Evolutionary conservation across 2,888 invertebrate genomes (phyloP).

Genomic region (Dasypolia templi): DNA sequence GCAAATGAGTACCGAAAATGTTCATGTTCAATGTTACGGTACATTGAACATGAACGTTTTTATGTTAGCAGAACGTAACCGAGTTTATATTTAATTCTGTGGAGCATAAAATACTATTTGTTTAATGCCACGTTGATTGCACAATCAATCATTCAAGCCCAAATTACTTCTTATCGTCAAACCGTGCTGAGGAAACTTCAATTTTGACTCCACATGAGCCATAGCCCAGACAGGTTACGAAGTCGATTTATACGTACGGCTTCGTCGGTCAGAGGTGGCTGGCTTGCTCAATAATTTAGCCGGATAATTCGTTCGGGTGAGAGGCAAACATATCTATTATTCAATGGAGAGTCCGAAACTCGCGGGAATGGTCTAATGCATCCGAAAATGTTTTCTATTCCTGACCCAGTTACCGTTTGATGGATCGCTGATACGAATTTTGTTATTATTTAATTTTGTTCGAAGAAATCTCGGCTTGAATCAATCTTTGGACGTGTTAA

Average conservation of each 20-base stretch:
- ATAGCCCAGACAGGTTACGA: constrained; percentile 65
- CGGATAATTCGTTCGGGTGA: constrained; percentile 82
- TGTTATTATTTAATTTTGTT: constrained; percentile 66
- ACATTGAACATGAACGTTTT: constrained; percentile 50
- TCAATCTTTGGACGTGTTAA: constrained; percentile 59
- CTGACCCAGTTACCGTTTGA: constrained; percentile 74
- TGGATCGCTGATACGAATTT: constrained; percentile 65
- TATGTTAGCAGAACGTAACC: constrained; percentile 48
- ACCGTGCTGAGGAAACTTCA: constrained; percentile 60
- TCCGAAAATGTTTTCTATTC: constrained; percentile 78
- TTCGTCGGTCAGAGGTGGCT: constrained; percentile 77
- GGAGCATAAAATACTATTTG: constrained; percentile 59
- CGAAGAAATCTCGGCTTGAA: constrained; percentile 62
- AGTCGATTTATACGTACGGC: constrained; percentile 78
- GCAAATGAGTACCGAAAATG: constrained; percentile 48
- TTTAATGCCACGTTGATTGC: constrained; percentile 55
- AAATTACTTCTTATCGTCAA: constrained; percentile 70
- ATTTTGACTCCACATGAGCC: constrained; percentile 58
- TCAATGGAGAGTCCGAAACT: constrained; percentile 79
- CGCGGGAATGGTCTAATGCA: constrained; percentile 77
- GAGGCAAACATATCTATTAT: constrained; percentile 82
- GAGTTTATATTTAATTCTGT: constrained; percentile 56
- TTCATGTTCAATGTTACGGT: too few relatives aligned
- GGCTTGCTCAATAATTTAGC: constrained; percentile 86
- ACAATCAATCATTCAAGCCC: constrained; percentile 68